Conservation (phyloP, 2,113 vertebrate species). For the Rattus rattus region DNA sequence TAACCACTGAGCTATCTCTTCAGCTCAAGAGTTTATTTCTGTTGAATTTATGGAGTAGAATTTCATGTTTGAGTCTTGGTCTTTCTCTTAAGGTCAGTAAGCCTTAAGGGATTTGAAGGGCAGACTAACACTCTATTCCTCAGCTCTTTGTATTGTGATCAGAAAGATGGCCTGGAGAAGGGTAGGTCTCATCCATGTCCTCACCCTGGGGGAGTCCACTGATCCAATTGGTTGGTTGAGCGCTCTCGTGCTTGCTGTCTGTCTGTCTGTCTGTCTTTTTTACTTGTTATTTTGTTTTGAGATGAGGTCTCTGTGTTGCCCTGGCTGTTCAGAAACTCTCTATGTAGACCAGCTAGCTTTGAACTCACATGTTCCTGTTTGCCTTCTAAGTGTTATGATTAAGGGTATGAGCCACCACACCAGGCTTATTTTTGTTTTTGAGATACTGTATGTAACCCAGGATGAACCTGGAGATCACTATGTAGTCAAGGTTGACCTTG, state of each 20-base stretch:
- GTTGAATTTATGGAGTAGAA: neutral
- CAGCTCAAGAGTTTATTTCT: neutral
- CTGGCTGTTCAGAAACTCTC: neutral
- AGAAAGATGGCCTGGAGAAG: neutral
- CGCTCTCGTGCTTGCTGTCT: neutral
- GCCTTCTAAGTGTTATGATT: neutral
- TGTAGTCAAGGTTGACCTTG: neutral
- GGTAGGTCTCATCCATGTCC: neutral
- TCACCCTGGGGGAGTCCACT: neutral
- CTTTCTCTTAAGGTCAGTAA: neutral
- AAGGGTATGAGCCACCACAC: neutral
- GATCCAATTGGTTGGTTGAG: neutral
- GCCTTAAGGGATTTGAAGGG: neutral
- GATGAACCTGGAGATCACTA: neutral
- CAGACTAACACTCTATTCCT: neutral
- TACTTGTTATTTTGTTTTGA: neutral
- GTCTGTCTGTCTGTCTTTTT: neutral
- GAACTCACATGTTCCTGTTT: neutral
- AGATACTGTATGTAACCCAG: neutral
- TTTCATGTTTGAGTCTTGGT: neutral
- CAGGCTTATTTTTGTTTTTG: neutral
- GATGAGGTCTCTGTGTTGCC: neutral
- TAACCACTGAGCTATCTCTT: too few species aligned
- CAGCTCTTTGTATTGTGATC: neutral
- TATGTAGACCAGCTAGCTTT: neutral